Base-by-base conservation (phyloP, 2,113 vertebrate species). In the Muscicapa adusta region DNA sequence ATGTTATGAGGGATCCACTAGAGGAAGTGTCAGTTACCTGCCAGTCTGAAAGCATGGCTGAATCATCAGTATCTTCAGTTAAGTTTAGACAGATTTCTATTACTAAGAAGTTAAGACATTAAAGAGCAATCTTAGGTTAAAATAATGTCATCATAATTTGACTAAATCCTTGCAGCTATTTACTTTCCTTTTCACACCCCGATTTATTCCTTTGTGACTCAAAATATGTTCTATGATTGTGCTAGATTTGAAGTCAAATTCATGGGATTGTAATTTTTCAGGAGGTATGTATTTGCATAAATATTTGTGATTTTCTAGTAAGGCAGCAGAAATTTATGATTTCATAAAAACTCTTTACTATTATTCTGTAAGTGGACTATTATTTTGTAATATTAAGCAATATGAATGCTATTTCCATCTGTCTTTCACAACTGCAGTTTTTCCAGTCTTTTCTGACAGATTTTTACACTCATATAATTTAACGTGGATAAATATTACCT, bases 251-350 rank as follows among this genome's bases (percentile, higher is more conserved):
- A 87, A 60, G 42, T 38, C 8, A 71, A 66, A 84, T 45, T 61
- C 2, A n/a, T 12, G 5, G 6, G 9, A 75, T 3, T 40, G 6
- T 8, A 61, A 23, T 45, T 75, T 61, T 70, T 74, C 18, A 65
- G 3, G 7, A 7, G 1, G 1, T 14, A 3, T 34, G 5, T n/a
- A 5, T 8, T 60, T 19, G 17, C 8, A 8, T 11, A 17, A 14
- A 34, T 18, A 34, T 28, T 29, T 70, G 5, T 18, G 2, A 31
- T 61, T 91, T 85, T 75, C 53, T 67, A 42, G 8, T 51, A 28
- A 56, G 8, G 23, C 9, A 57, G 3, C 6, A 93, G 11, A 56
- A 61, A 61, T 24, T 7, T 5, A 50, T 61, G 16, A 42, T 18
- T 61, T 76, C 8, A 38, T 45, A 10, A 53, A 29, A 77, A 29